Percentiles rank a stretch among this genome's conserved stretches.
Evolutionary conservation across 2,888 invertebrate genomes (phyloP).

Genomic region (Archaeoteleia sp.): DNA sequence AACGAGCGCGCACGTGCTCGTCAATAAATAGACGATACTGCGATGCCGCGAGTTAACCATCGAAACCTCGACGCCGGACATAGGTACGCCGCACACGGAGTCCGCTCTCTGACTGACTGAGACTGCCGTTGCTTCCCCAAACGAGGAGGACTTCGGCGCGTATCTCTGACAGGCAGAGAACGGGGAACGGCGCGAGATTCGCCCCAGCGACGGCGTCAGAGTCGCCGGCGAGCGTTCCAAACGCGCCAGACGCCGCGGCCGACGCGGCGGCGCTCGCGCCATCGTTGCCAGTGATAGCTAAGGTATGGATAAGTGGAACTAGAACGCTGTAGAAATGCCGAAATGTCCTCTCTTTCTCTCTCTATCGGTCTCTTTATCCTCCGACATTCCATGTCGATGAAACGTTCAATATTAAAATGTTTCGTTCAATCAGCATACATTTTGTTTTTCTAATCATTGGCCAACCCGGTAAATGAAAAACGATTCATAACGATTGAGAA

Average conservation of each 20-base stretch:
- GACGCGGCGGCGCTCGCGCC: background rate
- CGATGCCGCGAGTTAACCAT: slow-evolving; percentile 6
- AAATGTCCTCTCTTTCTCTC: no score
- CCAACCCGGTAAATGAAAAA: no score
- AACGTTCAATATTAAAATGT: no score
- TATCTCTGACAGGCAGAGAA: no score
- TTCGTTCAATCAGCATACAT: no score
- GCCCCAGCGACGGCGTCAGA: background rate
- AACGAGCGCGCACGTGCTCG: slow-evolving; percentile 6
- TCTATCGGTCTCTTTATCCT: no score
- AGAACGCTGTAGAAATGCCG: no score
- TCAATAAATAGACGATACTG: slow-evolving; percentile 3
- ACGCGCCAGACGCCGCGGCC: no score
- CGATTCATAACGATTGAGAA: no score
- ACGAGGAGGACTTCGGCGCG: slow-evolving; percentile 5
- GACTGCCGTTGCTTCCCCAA: slow-evolving; percentile 30
- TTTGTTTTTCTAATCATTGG: no score
- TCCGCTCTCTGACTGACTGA: slow-evolving; percentile 69
- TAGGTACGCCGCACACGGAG: slow-evolving; percentile 63
- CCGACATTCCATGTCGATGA: no score
- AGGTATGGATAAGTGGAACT: background rate
- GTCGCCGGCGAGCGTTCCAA: no score
- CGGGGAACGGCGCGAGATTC: slow-evolving; percentile 2
- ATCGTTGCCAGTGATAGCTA: background rate
- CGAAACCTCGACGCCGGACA: slow-evolving; percentile 23